These are phyloP conservation scores for Lethrus apterus DNA, from an alignment of 1,140 invertebrate species.

Conservation along the genomic window DNA sequence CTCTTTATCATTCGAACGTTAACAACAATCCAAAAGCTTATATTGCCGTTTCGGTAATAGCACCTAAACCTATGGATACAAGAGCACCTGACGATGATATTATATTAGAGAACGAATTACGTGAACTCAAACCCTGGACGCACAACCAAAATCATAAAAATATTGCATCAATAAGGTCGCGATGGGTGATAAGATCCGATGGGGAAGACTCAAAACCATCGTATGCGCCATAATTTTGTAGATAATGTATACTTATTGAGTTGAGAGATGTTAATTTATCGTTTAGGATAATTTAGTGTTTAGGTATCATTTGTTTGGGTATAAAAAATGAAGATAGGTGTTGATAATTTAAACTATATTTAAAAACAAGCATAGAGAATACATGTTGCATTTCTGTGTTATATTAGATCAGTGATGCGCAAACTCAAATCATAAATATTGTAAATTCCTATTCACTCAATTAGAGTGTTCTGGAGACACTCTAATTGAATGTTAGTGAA, in stretches of 20 bases:
- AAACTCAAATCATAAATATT: too few species aligned
- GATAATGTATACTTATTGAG: slow-evolving; percentile 3
- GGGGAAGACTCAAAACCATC: slow-evolving; percentile 13
- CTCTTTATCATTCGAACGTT: slow-evolving; percentile 23
- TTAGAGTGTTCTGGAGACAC: background rate
- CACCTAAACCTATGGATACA: slow-evolving; percentile 27
- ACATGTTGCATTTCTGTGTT: background rate
- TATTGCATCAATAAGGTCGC: slow-evolving; percentile 23
- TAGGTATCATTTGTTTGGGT: too few species aligned
- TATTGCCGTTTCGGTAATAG: slow-evolving; percentile 39
- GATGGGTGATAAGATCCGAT: slow-evolving; percentile 21
- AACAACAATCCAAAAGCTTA: slow-evolving; percentile 38
- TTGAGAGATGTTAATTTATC: slow-evolving; percentile 3
- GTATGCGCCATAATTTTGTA: slow-evolving; percentile 8
- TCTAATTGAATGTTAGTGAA: too few species aligned
- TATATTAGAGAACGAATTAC: slow-evolving; percentile 35
- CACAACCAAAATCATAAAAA: slow-evolving; percentile 23
- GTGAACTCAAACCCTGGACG: slow-evolving; percentile 35
- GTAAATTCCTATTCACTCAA: too few species aligned
- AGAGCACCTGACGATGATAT: slow-evolving; percentile 27
- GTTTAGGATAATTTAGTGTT: too few species aligned
- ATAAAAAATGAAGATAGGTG: background rate
- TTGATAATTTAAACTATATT: background rate
- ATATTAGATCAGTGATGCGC: slow-evolving; percentile 4
- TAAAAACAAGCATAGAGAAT: background rate